These are phyloP conservation scores for Zoroaster sp. DNA, from an alignment of 53 echinoderm and acorn worm species.

Conservation along the genomic window DNA sequence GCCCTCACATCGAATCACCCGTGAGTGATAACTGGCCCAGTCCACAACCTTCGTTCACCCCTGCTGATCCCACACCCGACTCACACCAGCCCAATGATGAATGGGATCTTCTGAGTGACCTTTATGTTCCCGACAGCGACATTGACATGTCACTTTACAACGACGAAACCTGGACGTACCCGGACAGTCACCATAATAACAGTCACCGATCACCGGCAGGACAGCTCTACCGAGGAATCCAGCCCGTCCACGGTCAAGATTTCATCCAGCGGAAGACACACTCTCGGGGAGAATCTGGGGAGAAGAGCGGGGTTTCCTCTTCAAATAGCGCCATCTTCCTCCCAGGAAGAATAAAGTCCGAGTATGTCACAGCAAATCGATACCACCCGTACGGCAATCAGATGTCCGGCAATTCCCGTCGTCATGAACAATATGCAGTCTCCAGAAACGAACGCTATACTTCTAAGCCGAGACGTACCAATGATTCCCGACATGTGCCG, in stretches of 20 bases:
- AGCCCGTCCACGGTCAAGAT: background rate
- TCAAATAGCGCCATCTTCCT: background rate
- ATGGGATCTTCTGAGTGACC: conserved; percentile 17
- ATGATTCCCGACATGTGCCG: conserved; percentile 8
- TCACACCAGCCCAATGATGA: background rate
- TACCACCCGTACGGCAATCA: conserved; percentile 19
- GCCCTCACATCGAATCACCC: too few relatives aligned
- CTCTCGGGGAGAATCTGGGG: background rate
- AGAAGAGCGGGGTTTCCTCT: background rate
- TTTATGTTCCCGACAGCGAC: conserved; percentile 41
- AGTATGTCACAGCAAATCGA: background rate
- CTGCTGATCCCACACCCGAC: background rate
- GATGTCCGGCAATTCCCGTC: background rate
- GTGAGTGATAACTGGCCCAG: background rate
- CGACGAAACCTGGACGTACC: background rate
- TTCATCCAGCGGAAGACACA: background rate
- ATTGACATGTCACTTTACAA: conserved; percentile 52
- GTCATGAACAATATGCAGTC: background rate
- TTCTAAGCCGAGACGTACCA: background rate
- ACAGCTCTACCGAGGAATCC: background rate
- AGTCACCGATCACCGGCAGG: background rate
- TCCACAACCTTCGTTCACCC: background rate
- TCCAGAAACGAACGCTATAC: background rate
- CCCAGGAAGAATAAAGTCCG: background rate
- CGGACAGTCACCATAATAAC: background rate